Conservation (phyloP, 2,113 vertebrate genomes). For the Serilophus lunatus region DNA sequence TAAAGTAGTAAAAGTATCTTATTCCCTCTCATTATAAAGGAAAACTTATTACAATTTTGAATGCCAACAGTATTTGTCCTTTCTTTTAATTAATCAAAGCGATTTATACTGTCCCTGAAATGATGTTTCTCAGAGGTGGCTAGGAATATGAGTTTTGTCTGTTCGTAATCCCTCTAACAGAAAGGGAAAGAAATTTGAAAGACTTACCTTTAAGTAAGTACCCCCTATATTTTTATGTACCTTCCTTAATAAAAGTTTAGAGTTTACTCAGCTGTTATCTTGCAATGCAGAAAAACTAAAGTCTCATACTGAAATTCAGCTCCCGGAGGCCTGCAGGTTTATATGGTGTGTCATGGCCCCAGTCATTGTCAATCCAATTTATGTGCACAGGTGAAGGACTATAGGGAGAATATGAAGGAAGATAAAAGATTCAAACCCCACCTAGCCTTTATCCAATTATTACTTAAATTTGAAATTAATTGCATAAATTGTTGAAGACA, state of each 20-base stretch:
- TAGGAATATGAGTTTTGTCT: background rate
- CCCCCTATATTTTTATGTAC: background rate
- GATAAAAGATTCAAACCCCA: background rate
- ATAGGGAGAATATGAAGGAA: background rate
- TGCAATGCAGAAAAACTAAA: fast-evolving
- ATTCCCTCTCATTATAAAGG: background rate
- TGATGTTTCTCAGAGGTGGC: background rate
- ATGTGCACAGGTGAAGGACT: background rate
- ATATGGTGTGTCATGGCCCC: background rate
- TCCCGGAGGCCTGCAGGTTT: background rate
- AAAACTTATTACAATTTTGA: background rate
- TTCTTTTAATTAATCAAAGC: background rate
- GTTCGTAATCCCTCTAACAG: background rate
- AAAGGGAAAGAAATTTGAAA: background rate
- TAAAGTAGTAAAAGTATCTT: background rate
- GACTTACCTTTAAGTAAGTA: background rate
- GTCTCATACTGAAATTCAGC: background rate
- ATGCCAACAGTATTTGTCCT: background rate
- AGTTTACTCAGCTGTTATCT: background rate
- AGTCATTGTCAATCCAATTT: background rate
- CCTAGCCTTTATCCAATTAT: background rate
- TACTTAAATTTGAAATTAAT: background rate
- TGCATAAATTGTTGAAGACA: background rate
- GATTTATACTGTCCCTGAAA: background rate
- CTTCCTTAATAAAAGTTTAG: background rate